phyloP scores from a whole-genome alignment of 2,113 vertebrate genomes.

The Gyps fulvus region DNA sequence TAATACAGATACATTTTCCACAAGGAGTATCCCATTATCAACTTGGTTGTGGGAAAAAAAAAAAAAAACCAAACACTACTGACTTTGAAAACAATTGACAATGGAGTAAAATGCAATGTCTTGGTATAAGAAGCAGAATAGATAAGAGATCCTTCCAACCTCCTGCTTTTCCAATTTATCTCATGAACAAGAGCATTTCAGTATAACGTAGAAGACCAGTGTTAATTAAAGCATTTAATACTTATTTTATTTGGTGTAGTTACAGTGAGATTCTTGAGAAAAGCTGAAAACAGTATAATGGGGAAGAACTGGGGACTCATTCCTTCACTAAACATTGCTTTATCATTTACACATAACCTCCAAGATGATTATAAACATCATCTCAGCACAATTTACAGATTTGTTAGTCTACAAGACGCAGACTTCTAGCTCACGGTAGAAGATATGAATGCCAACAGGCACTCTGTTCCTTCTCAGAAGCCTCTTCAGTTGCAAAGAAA shows the following conservation, averaged over 20 bases:
- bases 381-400: background rate
- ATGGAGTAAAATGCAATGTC: background rate
- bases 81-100: background rate
- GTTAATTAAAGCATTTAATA: background rate
- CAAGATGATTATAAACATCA: background rate
- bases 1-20: background rate
- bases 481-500: background rate
- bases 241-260: background rate
- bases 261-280: background rate
- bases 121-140: background rate
- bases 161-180: background rate
- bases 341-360: background rate
- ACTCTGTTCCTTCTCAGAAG: background rate
- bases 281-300: background rate
- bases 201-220: background rate
- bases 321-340: background rate
- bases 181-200: background rate
- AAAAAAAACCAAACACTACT: background rate
- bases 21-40: background rate
- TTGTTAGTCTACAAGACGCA: background rate
- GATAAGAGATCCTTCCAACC: background rate
- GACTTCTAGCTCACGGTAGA: background rate
- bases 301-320: background rate
- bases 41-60: background rate
- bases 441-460: background rate